A percentile compares a stretch with the other conserved stretches of the same genome.
Evolutionary conservation across 92 coral and sea anemone genomes (phyloP).

Genomic region (Micromussa lordhowensis): DNA sequence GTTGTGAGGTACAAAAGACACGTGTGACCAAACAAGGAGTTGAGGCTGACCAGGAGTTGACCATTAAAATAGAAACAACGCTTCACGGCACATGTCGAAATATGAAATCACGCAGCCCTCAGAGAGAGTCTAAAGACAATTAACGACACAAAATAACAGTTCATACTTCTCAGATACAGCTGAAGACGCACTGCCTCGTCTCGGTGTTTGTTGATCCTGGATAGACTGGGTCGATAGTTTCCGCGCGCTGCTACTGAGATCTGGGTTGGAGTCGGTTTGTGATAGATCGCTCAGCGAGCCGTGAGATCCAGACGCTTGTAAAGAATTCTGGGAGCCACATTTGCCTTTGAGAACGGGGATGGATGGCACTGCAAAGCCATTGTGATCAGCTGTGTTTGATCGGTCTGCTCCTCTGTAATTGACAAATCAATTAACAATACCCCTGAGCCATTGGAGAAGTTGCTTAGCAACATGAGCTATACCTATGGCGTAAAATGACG

Average conservation of each 20-base stretch:
- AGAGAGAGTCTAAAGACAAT: background rate
- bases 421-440: background rate
- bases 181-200: slow-evolving; percentile 75
- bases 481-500: too few relatives aligned
- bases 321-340: slow-evolving; percentile 76
- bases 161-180: slow-evolving; percentile 24
- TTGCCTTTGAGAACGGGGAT: slow-evolving; percentile 71
- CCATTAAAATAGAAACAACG: too few relatives aligned
- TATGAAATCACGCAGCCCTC: too few relatives aligned
- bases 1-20: too few relatives aligned
- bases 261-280: slow-evolving; percentile 81
- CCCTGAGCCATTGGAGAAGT: too few relatives aligned
- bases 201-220: slow-evolving; percentile 59
- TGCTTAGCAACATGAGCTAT: too few relatives aligned
- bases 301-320: slow-evolving; percentile 81
- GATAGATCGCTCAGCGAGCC: slow-evolving; percentile 79
- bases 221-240: slow-evolving; percentile 63
- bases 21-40: too few relatives aligned
- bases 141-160: background rate
- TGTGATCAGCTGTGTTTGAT: slow-evolving; percentile 6
- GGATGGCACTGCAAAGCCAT: slow-evolving; percentile 76
- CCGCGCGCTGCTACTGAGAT: slow-evolving; percentile 61
- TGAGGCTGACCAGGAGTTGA: too few relatives aligned
- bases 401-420: slow-evolving; percentile 22
- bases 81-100: too few relatives aligned